A percentile compares a stretch with the other conserved stretches of the same genome.
Conservation (phyloP, 2,113 vertebrate species). For the Psophia crepitans region DNA sequence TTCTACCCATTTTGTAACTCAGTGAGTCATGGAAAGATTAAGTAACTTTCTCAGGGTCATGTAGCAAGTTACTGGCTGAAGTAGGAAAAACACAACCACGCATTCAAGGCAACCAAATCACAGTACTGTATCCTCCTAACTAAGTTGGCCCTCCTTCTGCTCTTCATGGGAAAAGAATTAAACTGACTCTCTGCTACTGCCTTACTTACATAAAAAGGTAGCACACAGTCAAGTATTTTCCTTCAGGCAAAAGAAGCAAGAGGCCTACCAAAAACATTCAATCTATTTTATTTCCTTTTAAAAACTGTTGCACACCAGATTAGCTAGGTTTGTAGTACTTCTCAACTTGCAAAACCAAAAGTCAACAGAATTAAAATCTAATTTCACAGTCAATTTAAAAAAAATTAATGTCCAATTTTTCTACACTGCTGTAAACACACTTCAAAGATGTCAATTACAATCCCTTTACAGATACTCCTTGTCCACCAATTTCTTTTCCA, state of each 20-base stretch:
- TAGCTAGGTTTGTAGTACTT: not conserved
- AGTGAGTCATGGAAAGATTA: not conserved
- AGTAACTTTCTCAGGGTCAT: not conserved
- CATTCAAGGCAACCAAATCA: not conserved
- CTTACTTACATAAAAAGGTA: not conserved
- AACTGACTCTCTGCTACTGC: not conserved
- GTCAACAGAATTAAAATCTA: slow-evolving; percentile 3
- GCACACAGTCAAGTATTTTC: not conserved
- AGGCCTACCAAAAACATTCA: not conserved
- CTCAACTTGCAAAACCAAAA: not conserved
- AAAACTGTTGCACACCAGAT: not conserved
- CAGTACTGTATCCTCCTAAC: not conserved
- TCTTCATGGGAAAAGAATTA: not conserved
- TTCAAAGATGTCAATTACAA: slow-evolving; percentile 17
- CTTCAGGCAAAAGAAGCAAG: not conserved
- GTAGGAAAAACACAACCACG: not conserved
- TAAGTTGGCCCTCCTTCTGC: not conserved
- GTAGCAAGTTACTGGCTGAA: not conserved
- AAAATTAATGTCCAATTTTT: slow-evolving; percentile 8
- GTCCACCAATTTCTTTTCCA: not conserved
- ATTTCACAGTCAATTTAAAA: slow-evolving; percentile 25
- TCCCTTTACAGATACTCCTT: not conserved
- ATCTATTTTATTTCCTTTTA: not conserved
- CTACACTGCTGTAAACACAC: not conserved
- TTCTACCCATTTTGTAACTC: not conserved